These are phyloP conservation scores for Sepioteuthis lessoniana DNA, from an alignment of 2,888 invertebrate genomes.

Conservation along the genomic window DNA sequence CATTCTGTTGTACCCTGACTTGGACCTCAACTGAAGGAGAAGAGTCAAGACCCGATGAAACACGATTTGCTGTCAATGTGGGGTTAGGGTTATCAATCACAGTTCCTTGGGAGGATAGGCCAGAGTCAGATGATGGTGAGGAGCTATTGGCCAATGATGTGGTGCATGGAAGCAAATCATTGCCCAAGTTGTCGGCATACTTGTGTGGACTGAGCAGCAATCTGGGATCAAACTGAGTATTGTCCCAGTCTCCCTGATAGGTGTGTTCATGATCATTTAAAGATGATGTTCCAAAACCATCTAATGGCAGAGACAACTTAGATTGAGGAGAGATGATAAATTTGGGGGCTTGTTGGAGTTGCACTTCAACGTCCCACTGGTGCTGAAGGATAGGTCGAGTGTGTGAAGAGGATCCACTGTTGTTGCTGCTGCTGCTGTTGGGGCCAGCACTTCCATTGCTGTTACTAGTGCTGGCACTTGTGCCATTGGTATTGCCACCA, in stretches of 20 bases:
- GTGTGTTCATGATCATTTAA: constrained; percentile 70
- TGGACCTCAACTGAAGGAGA: constrained; percentile 38
- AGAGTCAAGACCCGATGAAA: constrained; percentile 42
- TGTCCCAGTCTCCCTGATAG: constrained; percentile 74
- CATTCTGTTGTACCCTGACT: constrained; percentile 38
- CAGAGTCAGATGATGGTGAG: constrained; percentile 34
- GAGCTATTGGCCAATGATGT: constrained; percentile 59
- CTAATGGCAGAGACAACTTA: constrained; percentile 68
- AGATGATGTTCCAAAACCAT: constrained; percentile 69
- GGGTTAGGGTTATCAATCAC: constrained; percentile 41
- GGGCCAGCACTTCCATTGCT: background rate
- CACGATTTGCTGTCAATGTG: constrained; percentile 42
- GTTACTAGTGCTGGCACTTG: constrained; percentile 41
- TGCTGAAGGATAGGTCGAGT: constrained; percentile 68
- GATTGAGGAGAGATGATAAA: constrained; percentile 58
- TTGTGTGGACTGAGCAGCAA: constrained; percentile 63
- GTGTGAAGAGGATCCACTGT: constrained; percentile 50
- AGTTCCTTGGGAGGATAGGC: constrained; percentile 45
- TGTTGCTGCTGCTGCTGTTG: background rate
- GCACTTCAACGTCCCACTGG: constrained; percentile 71
- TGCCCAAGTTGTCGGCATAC: constrained; percentile 58
- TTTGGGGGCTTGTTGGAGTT: constrained; percentile 57
- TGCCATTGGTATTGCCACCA: background rate
- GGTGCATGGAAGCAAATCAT: constrained; percentile 65
- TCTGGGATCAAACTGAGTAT: constrained; percentile 65